A percentile compares a stretch with the other conserved stretches of the same genome.
Conservation (phyloP, 2,113 vertebrate genomes). For the Echinops telfairi region DNA sequence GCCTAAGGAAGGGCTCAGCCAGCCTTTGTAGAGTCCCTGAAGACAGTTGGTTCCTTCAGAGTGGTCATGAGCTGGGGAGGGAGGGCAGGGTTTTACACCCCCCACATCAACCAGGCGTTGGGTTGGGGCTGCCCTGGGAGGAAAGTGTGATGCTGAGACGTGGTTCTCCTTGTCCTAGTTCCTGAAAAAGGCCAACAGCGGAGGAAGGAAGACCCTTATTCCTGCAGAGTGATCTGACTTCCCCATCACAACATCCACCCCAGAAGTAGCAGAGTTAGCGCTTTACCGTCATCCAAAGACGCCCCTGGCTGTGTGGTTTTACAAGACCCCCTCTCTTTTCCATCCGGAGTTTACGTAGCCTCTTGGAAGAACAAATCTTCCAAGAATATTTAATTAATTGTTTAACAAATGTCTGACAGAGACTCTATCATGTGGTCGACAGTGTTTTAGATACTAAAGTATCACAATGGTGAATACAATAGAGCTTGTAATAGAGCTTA, state of each 20-base stretch:
- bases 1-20: not conserved
- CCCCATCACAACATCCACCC: accelerated
- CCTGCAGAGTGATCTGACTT: not conserved
- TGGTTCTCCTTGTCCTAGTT: not conserved
- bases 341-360: not conserved
- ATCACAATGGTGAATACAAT: not conserved
- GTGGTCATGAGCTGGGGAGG: not conserved
- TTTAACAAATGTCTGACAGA: not conserved
- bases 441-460: not conserved
- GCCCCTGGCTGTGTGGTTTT: not conserved
- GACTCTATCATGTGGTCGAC: not conserved
- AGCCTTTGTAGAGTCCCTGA: not conserved
- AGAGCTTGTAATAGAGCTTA: not conserved
- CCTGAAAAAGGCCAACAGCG: not conserved
- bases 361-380: not conserved
- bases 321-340: not conserved
- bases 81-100: not conserved
- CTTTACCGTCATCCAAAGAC: not conserved
- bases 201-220: not conserved
- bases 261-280: not conserved
- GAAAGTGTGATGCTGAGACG: not conserved
- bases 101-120: too few species aligned
- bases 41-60: not conserved
- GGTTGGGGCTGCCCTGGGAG: not conserved
- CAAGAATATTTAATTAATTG: not conserved